phyloP scores from a whole-genome alignment of 2,797 vertebrate species.

The Euphonia xanthogaster region DNA sequence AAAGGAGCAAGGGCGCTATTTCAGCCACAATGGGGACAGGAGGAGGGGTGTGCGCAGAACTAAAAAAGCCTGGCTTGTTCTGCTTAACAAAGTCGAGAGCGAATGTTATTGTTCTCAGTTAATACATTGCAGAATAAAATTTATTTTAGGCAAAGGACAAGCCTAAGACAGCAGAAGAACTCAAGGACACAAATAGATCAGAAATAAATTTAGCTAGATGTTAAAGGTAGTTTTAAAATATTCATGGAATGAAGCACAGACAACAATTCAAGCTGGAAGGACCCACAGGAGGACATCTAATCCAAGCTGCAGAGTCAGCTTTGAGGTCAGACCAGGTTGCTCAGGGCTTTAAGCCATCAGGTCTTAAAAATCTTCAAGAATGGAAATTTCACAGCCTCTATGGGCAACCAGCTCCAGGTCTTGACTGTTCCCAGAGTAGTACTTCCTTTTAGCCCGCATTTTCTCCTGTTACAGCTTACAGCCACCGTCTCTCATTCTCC shows the following conservation, averaged over 20 bases:
- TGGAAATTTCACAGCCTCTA: background rate
- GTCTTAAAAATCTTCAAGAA: background rate
- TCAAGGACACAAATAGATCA: background rate
- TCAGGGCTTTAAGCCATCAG: background rate
- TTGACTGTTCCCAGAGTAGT: background rate
- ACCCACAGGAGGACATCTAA: background rate
- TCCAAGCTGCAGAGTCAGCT: background rate
- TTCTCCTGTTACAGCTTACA: background rate
- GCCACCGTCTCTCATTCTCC: background rate
- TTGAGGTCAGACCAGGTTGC: background rate
- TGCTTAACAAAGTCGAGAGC: background rate
- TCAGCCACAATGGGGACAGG: background rate
- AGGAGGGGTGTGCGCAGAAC: background rate
- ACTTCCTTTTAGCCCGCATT: background rate
- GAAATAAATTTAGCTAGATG: background rate
- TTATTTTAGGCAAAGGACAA: constrained; percentile 2
- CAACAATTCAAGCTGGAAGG: background rate
- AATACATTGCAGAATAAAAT: background rate
- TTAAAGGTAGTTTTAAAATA: constrained; percentile 23
- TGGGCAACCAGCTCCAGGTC: background rate
- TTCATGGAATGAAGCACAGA: background rate
- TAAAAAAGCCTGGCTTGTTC: background rate
- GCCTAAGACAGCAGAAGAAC: background rate
- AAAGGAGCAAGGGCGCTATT: background rate
- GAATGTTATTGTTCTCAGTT: background rate